phyloP scores from a whole-genome alignment of 2,113 vertebrate species.

The Platichthys flesus region DNA sequence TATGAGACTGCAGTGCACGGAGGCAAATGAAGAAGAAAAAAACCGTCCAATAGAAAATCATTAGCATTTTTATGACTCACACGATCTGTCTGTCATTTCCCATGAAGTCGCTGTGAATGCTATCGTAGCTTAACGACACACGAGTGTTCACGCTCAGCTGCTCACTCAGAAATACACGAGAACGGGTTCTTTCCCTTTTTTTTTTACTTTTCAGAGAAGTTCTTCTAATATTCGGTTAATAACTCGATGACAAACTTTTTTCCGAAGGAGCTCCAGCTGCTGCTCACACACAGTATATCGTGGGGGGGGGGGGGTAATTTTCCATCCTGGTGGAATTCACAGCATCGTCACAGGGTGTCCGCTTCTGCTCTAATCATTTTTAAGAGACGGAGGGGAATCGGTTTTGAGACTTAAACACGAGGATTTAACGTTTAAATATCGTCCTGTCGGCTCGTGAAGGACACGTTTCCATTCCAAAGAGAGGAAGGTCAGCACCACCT shows the following conservation, averaged over 20 bases:
- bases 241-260: conserved; percentile 44
- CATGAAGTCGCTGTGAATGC: conserved; percentile 38
- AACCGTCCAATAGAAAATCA: conserved; percentile 13
- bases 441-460: too few species aligned
- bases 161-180: conserved; percentile 9
- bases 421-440: too few species aligned
- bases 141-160: conserved; percentile 27
- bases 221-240: conserved; percentile 14
- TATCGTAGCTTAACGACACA: conserved; percentile 47
- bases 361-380: conserved; percentile 43
- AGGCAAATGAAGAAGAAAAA: conserved; percentile 12
- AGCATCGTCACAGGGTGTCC: conserved; percentile 12
- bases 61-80: conserved; percentile 65
- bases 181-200: too few species aligned
- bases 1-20: conserved; percentile 11
- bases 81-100: conserved; percentile 54
- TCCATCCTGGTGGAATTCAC: conserved; percentile 23
- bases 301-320: conserved; percentile 15
- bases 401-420: too few species aligned
- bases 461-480: too few species aligned
- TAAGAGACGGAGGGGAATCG: too few species aligned
- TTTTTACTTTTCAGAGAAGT: not conserved
- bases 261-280: conserved; percentile 15
- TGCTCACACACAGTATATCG: conserved; percentile 2
- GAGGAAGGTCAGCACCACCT: too few species aligned